Evolutionary conservation across 2,888 invertebrate genomes (phyloP).

Genomic region (Melanophora roralis): DNA sequence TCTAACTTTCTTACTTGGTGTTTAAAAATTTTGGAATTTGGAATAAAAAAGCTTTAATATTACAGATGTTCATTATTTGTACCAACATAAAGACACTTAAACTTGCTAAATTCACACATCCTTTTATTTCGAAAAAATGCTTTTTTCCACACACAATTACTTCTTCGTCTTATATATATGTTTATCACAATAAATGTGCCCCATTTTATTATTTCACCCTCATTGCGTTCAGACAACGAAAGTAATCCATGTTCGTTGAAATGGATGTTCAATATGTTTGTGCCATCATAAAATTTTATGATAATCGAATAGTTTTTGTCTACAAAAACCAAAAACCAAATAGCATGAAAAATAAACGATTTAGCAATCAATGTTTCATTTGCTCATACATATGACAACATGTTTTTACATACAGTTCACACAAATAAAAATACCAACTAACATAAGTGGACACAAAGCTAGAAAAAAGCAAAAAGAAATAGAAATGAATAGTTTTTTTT

Average conservation of each 20-base stretch:
- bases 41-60: too few relatives aligned
- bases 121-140: too few relatives aligned
- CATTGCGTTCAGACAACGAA: background rate
- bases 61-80: too few relatives aligned
- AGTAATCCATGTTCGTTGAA: background rate
- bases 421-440: background rate
- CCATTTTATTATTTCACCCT: background rate
- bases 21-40: too few relatives aligned
- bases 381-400: background rate
- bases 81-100: too few relatives aligned
- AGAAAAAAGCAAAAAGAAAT: background rate
- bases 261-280: conserved; percentile 18
- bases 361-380: conserved; percentile 9
- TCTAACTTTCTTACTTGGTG: too few relatives aligned
- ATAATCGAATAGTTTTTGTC: conserved; percentile 21
- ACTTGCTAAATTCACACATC: too few relatives aligned
- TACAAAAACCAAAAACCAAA: background rate
- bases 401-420: too few relatives aligned
- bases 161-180: too few relatives aligned
- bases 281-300: conserved; percentile 39
- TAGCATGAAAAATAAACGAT: background rate
- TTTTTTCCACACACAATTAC: too few relatives aligned
- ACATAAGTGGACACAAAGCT: background rate
- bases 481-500: background rate
- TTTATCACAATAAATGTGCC: background rate